These are phyloP conservation scores for Hypomecis atomaria DNA, from an alignment of 2,888 invertebrate species.

Conservation along the genomic window DNA sequence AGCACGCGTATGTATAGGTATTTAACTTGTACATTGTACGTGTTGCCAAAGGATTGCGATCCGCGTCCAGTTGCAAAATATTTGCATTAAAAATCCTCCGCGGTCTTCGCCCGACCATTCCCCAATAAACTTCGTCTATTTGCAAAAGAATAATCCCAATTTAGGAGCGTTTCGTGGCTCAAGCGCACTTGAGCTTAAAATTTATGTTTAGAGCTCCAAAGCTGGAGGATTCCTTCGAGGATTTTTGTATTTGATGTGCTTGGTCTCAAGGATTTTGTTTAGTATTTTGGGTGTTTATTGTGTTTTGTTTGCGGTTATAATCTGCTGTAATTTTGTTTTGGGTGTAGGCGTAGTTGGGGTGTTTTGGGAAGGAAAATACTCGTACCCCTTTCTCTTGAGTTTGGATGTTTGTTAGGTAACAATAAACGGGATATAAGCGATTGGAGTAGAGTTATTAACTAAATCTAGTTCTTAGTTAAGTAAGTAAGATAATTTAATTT, in stretches of 20 bases:
- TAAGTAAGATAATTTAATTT: too few relatives aligned
- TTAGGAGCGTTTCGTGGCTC: conserved; percentile 36
- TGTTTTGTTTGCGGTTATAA: conserved; percentile 9
- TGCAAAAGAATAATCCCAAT: conserved; percentile 39
- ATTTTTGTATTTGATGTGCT: conserved; percentile 27
- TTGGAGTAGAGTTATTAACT: too few relatives aligned
- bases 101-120: conserved; percentile 13
- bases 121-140: conserved; percentile 32
- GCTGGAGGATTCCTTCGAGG: conserved; percentile 17
- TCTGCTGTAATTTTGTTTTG: conserved; percentile 2
- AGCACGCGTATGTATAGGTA: too few relatives aligned
- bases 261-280: conserved; percentile 23
- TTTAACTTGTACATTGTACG: background rate
- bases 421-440: too few relatives aligned
- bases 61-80: conserved; percentile 27
- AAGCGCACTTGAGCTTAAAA: conserved; percentile 36
- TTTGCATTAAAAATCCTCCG: conserved; percentile 36
- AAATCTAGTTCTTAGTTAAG: too few relatives aligned
- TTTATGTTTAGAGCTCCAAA: conserved; percentile 26
- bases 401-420: too few relatives aligned
- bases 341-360: background rate
- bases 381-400: too few relatives aligned
- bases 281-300: conserved; percentile 18
- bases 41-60: conserved; percentile 19
- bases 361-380: too few relatives aligned